Evolutionary conservation across 1,140 invertebrate genomes (phyloP).

Genomic region (Polyergus mexicanus): DNA sequence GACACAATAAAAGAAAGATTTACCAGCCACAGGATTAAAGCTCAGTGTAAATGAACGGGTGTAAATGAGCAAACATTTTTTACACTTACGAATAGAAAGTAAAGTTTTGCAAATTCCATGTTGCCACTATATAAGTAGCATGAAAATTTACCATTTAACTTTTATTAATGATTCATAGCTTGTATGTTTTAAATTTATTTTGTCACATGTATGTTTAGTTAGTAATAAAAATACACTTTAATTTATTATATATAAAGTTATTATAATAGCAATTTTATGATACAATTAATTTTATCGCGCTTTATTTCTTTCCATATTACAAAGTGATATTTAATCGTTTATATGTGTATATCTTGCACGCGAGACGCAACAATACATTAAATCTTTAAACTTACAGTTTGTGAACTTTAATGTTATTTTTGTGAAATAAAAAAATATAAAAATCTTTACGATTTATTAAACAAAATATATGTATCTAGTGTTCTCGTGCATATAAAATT

Average conservation of each 20-base stretch:
- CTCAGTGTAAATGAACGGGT: constrained; percentile 41
- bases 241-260: not conserved
- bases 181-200: constrained; percentile 1
- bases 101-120: constrained; percentile 33
- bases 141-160: constrained; percentile 46
- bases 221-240: not conserved
- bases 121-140: not conserved
- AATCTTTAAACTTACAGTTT: constrained; percentile 15
- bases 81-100: constrained; percentile 45
- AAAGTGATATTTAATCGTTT: constrained; percentile 11
- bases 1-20: constrained; percentile 41
- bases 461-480: not conserved
- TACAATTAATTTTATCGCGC: not conserved
- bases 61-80: constrained; percentile 50
- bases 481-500: not conserved
- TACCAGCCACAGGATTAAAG: constrained; percentile 27
- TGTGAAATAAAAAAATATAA: constrained; percentile 10
- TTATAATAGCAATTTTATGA: not conserved
- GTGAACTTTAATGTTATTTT: not conserved
- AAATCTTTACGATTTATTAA: constrained; percentile 7
- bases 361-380: not conserved
- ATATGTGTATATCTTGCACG: not conserved
- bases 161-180: constrained; percentile 16
- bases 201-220: not conserved
- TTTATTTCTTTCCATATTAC: not conserved